Evolutionary conservation across 2,888 invertebrate genomes (phyloP), one percentile per base, ranked within the genome.

Genomic region (Cloeon dipterum): DNA sequence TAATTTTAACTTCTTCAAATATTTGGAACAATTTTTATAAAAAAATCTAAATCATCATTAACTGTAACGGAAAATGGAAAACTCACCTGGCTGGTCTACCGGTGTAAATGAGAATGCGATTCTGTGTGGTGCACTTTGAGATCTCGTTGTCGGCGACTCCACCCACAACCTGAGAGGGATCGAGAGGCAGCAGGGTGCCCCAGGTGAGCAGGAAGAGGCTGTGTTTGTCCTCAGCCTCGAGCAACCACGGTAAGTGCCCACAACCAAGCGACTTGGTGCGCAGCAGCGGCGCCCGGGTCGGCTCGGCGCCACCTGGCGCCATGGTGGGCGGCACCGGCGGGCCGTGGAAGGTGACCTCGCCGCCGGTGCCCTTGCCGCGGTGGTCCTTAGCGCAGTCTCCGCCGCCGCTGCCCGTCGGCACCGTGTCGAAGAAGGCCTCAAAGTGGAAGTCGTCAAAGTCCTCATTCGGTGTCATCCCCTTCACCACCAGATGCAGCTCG

Each of bases 381-480:
- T 73, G 67, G 42, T 66, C 65, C 38, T 72, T 62, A 3, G 70
- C 66, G 47, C 76, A 76, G 42, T 72, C 71, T 0, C 67, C 61
- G 37, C 41, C 43, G 68, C n/a, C n/a, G 34, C 39, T 42, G 68
- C 62, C 7, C 67, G 29, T 14, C 7, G 5, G 59, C 18, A 74
- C 60, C 38, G 73, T 62, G 49, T 76, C 74, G 49, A 74, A 71
- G 10, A 63, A 58, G 5, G 76, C 82, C 48, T 71, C 73, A 55
- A 83, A 82, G 57, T 74, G 75, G 37, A 85, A 64, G 49, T 77
- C 72, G 20, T 78, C 70, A 52, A 78, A 82, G 56, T 88, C 81
- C 56, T 86, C 81, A 35, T 70, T 68, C 37, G 82, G 69, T 47
- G 68, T 66, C 59, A 86, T 69, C 38, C 68, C 62, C 42, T 70